Percentiles rank a stretch among this genome's conserved stretches.
Evolutionary conservation across 1,140 invertebrate genomes (phyloP).

Genomic region (Chrysomallon squamiferum): DNA sequence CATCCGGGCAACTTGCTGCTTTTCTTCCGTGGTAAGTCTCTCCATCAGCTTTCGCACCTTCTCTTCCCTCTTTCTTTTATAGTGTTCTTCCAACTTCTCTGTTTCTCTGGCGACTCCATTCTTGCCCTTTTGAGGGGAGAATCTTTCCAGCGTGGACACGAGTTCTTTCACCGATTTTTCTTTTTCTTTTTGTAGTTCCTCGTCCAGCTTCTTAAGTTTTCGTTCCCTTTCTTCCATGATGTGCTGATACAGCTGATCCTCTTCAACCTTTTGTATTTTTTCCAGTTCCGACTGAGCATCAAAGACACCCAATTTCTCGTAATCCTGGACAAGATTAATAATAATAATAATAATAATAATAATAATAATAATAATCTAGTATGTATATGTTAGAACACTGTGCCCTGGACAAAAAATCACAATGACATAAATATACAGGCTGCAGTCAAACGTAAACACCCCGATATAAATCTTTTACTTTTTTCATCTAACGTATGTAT

Average conservation of each 20-base stretch:
- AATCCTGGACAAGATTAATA: constrained; percentile 50
- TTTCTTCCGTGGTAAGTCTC: constrained; percentile 50
- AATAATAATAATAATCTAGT: too few relatives aligned
- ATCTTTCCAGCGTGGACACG: constrained; percentile 45
- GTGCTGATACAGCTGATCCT: constrained; percentile 55
- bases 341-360: too few relatives aligned
- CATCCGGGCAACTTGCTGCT: constrained; percentile 48
- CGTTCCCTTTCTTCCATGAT: constrained; percentile 46
- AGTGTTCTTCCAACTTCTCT: constrained; percentile 45
- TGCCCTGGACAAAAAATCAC: too few relatives aligned
- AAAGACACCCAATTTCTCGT: constrained; percentile 54
- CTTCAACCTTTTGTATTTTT: constrained; percentile 49
- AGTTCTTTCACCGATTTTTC: constrained; percentile 52
- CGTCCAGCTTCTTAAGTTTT: constrained; percentile 45
- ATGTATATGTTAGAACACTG: too few relatives aligned
- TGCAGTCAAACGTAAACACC: too few relatives aligned
- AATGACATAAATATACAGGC: too few relatives aligned
- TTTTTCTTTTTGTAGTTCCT: constrained; percentile 49
- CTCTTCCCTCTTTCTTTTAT: constrained; percentile 48
- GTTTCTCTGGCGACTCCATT: constrained; percentile 42
- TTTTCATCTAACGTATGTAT: too few relatives aligned
- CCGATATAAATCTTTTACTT: too few relatives aligned
- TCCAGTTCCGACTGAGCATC: constrained; percentile 56
- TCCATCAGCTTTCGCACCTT: constrained; percentile 48
- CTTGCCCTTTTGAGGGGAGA: constrained; percentile 35